Conservation (phyloP, 2,797 vertebrate species). For the Pseudochirops cupreus region DNA sequence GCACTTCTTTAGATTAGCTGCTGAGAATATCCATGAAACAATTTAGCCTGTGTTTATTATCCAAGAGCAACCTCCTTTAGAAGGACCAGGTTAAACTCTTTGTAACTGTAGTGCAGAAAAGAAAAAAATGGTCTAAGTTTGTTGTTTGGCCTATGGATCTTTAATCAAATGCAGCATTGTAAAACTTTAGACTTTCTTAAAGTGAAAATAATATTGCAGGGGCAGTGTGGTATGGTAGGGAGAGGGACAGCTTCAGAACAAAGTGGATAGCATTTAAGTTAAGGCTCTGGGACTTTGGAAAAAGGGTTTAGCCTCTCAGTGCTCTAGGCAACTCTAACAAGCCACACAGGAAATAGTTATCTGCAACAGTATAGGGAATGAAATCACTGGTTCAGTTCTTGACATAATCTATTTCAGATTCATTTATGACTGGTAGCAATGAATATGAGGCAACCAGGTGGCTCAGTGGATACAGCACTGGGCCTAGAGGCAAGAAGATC, state of each 20-base stretch:
- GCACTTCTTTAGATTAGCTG: slow-evolving; percentile 23
- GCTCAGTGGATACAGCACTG: neutral
- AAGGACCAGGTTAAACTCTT: slow-evolving; percentile 8
- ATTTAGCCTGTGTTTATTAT: slow-evolving; percentile 36
- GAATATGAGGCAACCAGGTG: neutral
- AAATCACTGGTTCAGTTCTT: neutral
- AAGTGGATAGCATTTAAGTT: neutral
- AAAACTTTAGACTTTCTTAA: slow-evolving; percentile 15
- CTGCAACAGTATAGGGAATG: neutral
- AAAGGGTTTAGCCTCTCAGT: neutral
- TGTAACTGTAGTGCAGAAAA: neutral
- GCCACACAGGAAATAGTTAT: neutral
- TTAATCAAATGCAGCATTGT: neutral
- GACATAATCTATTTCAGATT: neutral
- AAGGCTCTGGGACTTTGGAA: neutral
- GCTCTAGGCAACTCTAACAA: neutral
- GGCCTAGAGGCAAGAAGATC: neutral
- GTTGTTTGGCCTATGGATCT: slow-evolving; percentile 7
- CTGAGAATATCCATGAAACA: slow-evolving; percentile 33
- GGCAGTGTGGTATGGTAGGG: neutral
- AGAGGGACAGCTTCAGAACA: neutral
- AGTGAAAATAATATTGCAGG: neutral
- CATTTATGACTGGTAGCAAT: neutral
- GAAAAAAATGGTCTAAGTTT: neutral
- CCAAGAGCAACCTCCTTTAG: slow-evolving; percentile 26